phyloP scores from a whole-genome alignment of 2,113 vertebrate genomes.

The Cyanoramphus novaezelandiae region DNA sequence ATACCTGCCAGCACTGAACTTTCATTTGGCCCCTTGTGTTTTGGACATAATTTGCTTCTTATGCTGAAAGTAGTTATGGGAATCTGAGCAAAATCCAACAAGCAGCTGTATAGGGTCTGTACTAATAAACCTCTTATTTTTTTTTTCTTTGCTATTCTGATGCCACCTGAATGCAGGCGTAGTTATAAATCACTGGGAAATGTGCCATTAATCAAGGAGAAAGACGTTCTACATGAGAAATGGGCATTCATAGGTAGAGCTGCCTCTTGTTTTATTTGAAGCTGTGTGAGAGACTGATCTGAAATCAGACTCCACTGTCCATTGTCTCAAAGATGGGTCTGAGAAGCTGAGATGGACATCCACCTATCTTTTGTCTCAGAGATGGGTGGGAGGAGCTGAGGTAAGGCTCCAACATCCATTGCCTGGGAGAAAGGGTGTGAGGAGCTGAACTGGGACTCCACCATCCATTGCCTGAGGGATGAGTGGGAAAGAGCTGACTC shows the following conservation, averaged over 20 bases:
- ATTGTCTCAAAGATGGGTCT: neutral
- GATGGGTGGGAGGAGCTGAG: neutral
- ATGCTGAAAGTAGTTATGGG: neutral
- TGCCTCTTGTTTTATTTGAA: neutral
- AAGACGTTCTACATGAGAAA: neutral
- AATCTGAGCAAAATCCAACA: neutral
- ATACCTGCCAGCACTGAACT: neutral
- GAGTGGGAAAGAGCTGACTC: neutral
- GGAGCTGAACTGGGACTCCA: neutral
- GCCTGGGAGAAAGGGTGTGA: neutral
- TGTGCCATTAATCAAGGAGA: conserved; percentile 25
- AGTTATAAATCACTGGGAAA: conserved; percentile 12
- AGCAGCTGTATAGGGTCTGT: neutral
- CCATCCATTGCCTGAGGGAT: neutral
- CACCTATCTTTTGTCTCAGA: neutral
- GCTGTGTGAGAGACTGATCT: neutral
- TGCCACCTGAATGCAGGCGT: neutral
- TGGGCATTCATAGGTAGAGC: neutral
- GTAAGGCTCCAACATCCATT: neutral
- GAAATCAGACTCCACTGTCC: neutral
- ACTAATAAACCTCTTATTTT: neutral
- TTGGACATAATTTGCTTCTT: neutral
- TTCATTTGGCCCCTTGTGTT: neutral
- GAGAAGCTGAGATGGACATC: neutral
- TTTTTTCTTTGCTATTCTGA: neutral